These are phyloP conservation scores for Echinops telfairi DNA, from an alignment of 2,113 vertebrate species.

Conservation along the genomic window DNA sequence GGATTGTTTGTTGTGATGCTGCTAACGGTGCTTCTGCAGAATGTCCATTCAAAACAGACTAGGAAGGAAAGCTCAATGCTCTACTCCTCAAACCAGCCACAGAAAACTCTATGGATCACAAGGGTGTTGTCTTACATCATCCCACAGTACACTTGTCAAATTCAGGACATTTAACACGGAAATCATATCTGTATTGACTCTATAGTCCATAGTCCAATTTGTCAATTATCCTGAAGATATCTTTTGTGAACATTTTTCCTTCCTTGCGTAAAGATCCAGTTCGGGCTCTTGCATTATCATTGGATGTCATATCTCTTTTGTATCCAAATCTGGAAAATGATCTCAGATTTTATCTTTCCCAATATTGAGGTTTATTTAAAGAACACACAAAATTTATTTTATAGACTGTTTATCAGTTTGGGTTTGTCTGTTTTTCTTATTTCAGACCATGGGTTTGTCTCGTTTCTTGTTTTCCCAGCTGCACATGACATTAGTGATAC, in stretches of 20 bases:
- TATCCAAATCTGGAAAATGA: neutral
- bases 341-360: neutral
- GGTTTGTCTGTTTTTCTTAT: neutral
- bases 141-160: neutral
- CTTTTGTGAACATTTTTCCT: neutral
- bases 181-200: neutral
- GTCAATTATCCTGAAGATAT: neutral
- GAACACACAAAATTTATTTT: neutral
- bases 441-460: neutral
- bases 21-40: neutral
- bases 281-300: neutral
- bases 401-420: neutral
- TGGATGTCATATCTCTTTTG: neutral
- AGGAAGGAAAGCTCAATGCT: neutral
- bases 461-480: neutral
- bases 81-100: neutral
- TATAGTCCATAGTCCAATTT: neutral
- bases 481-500: neutral
- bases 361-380: neutral
- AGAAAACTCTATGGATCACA: neutral
- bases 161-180: conserved; percentile 20
- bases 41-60: neutral
- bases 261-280: neutral
- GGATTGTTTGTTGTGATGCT: neutral
- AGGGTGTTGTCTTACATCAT: neutral